Base-by-base conservation (phyloP, 2,888 invertebrate genomes). In the Campopleginae sp. region DNA sequence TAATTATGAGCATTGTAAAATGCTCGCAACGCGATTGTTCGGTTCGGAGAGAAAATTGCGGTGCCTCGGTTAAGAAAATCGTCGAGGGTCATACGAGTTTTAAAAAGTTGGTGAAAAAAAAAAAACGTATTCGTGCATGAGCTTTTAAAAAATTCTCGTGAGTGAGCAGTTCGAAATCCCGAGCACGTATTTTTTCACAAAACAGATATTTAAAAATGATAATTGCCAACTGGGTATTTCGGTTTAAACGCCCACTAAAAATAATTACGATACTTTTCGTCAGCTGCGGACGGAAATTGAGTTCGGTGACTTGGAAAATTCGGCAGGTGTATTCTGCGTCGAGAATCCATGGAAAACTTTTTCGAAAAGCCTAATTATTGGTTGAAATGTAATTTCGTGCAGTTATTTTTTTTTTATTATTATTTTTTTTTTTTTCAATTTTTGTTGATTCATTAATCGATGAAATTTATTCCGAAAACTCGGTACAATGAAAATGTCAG, bases 261-360 rank as follows among this genome's bases (percentile, higher is more conserved):
- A 58, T 58, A 58, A 58, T 58, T 58, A 27, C 58, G 58, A 27
- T 27, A 14, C 14, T 58, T 58, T 58, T 58, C 58, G 27, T 14
- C 58, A 58, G 58, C 27, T 27, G 12, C 8, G 6, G 5, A 27
- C 23, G 5, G 5, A 6, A 14, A 14, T 58, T 14, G 58, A 27
- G 27, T 58, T 27, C 5, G 4, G 27, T 58, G 27, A 58, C 58
- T 27, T 5, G 58, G 0, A 10, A 14, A 58, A 58, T 58, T 58
- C 27, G 27, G 14, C 58, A 27, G 14, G 17, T 48, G 17, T 48
- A 46, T 14, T 33, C 33, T 46, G 17, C 19, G 19, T 51, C 19
- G 8, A 8, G 19, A 19, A 51, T 19, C 7, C 51, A 19, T 51
- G 7, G 8, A 54, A 23, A 12, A 54, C 19, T 17, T 48, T 48